Conservation (phyloP, 2,888 invertebrate species). For the Hirtodrosophila duncani region DNA sequence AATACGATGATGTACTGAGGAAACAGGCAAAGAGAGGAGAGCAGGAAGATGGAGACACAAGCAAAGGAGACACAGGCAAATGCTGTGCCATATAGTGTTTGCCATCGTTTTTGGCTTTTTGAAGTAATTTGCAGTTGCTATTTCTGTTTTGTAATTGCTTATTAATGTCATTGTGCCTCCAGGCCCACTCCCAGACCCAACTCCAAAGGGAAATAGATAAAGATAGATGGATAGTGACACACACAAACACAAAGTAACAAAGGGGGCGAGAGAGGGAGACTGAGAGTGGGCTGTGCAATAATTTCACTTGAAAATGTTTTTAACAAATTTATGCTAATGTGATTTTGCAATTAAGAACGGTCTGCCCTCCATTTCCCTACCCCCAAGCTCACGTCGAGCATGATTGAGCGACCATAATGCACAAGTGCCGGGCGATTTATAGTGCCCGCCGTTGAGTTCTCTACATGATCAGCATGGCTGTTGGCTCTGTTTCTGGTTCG, state of each 20-base stretch:
- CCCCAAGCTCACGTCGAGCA: constrained; percentile 9
- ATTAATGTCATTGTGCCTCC: constrained; percentile 67
- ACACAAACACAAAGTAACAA: too few species aligned
- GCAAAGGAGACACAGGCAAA: constrained; percentile 5
- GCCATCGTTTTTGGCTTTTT: constrained; percentile 52
- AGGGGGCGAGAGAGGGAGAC: neutral
- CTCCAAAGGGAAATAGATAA: too few species aligned
- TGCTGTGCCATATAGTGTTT: constrained; percentile 12
- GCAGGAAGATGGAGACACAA: constrained; percentile 5
- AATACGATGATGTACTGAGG: constrained; percentile 48
- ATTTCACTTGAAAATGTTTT: constrained; percentile 66
- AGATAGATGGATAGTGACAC: too few species aligned
- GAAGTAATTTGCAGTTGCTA: constrained; percentile 72
- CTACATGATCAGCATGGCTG: constrained; percentile 49
- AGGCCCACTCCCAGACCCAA: constrained; percentile 4
- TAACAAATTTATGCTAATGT: constrained; percentile 73
- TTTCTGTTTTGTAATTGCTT: constrained; percentile 69
- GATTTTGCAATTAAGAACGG: constrained; percentile 72
- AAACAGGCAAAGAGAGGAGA: constrained; percentile 13
- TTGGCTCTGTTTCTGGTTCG: constrained; percentile 42
- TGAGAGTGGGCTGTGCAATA: constrained; percentile 30
- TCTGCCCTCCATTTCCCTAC: too few species aligned
- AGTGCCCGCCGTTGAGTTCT: constrained; percentile 29
- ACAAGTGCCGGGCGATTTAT: constrained; percentile 66
- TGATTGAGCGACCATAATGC: constrained; percentile 63